Evolutionary conservation across 2,113 vertebrate genomes (phyloP).

Genomic region (Hypocryptadius cinnamomeus): DNA sequence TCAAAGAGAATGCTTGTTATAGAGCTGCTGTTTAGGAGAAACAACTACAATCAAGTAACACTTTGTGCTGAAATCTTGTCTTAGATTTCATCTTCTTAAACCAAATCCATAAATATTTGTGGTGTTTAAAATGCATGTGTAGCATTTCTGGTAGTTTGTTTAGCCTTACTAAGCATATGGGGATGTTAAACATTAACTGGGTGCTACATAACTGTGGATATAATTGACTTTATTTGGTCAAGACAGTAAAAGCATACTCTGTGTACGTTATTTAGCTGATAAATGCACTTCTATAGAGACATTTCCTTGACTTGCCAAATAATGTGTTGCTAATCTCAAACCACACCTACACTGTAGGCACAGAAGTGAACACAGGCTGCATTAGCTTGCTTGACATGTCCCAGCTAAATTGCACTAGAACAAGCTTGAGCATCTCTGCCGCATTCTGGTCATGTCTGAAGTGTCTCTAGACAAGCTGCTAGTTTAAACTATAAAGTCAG

Average conservation of each 20-base stretch:
- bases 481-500: not conserved
- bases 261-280: not conserved
- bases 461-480: not conserved
- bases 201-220: not conserved
- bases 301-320: not conserved
- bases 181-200: not conserved
- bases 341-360: not conserved
- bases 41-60: not conserved
- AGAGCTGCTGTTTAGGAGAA: not conserved
- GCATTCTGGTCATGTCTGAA: not conserved
- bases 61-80: not conserved
- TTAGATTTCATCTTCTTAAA: not conserved
- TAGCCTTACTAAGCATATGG: not conserved
- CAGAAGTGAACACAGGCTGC: not conserved
- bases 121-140: not conserved
- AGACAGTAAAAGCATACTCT: not conserved
- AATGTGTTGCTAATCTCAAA: not conserved
- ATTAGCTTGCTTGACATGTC: not conserved
- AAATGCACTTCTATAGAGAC: not conserved
- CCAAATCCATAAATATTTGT: not conserved
- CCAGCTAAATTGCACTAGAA: not conserved
- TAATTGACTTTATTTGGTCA: not conserved
- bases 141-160: not conserved
- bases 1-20: not conserved
- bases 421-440: not conserved